phyloP scores from a whole-genome alignment of 35 echinoderm and acorn worm genomes.

The Apostichopus californicus region DNA sequence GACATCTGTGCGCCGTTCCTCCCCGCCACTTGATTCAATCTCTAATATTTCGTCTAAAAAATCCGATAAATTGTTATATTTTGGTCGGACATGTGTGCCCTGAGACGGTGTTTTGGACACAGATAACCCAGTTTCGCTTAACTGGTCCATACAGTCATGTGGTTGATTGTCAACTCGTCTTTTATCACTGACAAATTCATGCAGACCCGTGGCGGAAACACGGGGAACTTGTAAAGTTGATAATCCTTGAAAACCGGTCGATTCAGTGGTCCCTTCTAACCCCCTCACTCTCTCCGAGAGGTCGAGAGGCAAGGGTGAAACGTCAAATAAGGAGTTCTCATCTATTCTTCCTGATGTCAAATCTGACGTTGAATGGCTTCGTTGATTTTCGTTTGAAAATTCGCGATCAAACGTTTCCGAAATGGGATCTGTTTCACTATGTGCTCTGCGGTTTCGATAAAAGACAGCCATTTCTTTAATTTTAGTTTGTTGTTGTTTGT shows the following conservation, averaged over 20 bases:
- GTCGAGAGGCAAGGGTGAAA: constrained; percentile 10
- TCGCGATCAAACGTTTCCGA: not conserved
- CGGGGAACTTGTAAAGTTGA: not conserved
- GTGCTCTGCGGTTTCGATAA: constrained; percentile 1
- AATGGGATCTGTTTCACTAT: constrained; percentile 11
- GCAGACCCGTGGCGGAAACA: not conserved
- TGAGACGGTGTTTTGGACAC: not conserved
- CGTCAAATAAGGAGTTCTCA: constrained; percentile 17
- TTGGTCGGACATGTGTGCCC: not conserved
- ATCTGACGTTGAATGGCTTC: constrained; percentile 23
- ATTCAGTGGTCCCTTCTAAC: not conserved
- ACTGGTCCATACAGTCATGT: not conserved
- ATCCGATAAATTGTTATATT: constrained; percentile 20
- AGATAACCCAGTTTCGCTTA: not conserved
- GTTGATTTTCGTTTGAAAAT: not conserved
- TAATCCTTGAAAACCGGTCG: not conserved
- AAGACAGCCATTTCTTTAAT: not conserved
- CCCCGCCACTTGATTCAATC: not conserved
- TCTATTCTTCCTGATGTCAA: constrained; percentile 5
- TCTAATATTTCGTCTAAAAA: constrained; percentile 37
- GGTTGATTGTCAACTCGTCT: not conserved
- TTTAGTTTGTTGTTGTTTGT: too few species aligned
- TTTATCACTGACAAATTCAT: not conserved
- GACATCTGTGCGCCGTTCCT: not conserved
- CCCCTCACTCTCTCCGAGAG: constrained; percentile 1